Evolutionary conservation across 2,797 vertebrate species (phyloP), one percentile per base, ranked within the genome.

Genomic region (Enteromius radiatus): DNA sequence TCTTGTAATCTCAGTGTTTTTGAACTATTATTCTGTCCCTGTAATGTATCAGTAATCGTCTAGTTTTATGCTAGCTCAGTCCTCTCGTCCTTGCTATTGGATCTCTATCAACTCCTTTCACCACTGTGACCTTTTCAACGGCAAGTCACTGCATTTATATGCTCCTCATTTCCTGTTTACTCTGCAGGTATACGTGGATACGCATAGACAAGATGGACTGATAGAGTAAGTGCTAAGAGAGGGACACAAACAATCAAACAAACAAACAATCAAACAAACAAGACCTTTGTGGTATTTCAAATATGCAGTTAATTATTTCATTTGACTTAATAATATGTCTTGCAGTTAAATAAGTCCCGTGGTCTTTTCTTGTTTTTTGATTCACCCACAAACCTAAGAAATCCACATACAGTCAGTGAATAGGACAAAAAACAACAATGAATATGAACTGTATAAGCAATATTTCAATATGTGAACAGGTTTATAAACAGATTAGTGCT

Each of bases 101-200:
- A 83, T 77, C 81, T 70, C 52, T 76, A 83, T 83, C 81, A 83
- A 38, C 63, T 67, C 47, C 49, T 3, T 9, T 82, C 73, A 82
- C 81, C 63, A 59, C 49, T 14, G 38, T 77, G 74, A 77, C 81
- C 81, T 83, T 83, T 83, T 61, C 38, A 56, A 54, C 21, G 3
- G 63, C 73, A 65, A 65, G 45, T 69, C 43, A 17, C 49, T 77
- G 67, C 56, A 79, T 85, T 85, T 80, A 85, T 83, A 83, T 83
- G 69, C 80, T 78, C 76, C 52, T 47, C 52, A 79, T 69, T 85
- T 85, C 84, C 84, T 85, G 84, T 85, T 85, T 85, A 85, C 59
- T 28, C 69, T 21, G 43, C 61, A 81, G 36, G 80, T 78, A 65
- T 68, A 82, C 38, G 61, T 85, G 68, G 41, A 82, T 15, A 78